Conservation (phyloP, 2,888 invertebrate genomes). For the Lithosia quadra region DNA sequence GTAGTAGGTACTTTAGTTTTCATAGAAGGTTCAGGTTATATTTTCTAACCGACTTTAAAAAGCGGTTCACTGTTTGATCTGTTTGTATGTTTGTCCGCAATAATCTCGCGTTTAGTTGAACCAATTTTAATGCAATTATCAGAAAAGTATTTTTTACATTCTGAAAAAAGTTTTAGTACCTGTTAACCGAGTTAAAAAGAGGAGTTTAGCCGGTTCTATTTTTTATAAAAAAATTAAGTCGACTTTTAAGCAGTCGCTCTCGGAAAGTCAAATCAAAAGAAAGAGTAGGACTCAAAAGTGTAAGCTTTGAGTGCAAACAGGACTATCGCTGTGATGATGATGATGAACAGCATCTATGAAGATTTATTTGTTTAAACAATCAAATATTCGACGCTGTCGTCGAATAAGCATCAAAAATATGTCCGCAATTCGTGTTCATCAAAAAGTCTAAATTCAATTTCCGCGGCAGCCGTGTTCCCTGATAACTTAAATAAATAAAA, state of each 20-base stretch:
- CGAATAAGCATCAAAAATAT: neutral
- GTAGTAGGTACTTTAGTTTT: constrained; percentile 14
- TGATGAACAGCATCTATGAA: neutral
- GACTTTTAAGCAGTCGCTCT: neutral
- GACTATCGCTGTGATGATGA: neutral
- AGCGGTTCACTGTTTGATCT: too few species aligned
- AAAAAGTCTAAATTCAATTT: constrained; percentile 21
- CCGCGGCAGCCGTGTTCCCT: constrained; percentile 16
- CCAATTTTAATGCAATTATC: too few species aligned
- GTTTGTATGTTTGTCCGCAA: too few species aligned
- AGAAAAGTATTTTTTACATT: too few species aligned
- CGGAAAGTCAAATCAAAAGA: neutral
- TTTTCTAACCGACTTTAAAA: too few species aligned
- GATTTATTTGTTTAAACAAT: neutral
- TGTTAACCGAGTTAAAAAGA: too few species aligned
- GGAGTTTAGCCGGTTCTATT: too few species aligned
- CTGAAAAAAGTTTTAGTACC: too few species aligned
- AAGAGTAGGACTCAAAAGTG: neutral
- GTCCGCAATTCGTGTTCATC: constrained; percentile 10
- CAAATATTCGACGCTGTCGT: neutral
- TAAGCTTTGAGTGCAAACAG: neutral
- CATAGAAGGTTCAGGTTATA: neutral
- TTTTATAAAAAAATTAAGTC: too few species aligned
- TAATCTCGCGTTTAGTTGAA: too few species aligned
- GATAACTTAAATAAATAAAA: constrained; percentile 7